Base-by-base conservation (phyloP, 2,797 vertebrate species). In the Lacerta bilineata region DNA sequence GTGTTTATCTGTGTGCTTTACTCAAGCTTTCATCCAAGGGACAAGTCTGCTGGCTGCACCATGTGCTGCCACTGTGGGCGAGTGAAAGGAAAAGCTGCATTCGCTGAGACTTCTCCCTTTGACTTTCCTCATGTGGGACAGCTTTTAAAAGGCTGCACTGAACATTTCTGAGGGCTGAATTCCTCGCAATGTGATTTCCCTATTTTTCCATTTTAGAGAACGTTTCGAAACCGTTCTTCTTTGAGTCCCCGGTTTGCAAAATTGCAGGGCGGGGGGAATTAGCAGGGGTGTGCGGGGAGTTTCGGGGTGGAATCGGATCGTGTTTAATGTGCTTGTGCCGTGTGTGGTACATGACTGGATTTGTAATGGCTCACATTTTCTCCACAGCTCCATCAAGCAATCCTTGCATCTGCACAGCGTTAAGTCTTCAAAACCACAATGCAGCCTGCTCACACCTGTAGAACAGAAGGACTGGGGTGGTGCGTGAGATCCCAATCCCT, bases 231-330 rank as follows among this genome's bases (percentile, higher is more conserved):
- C 18, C 5, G 5, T 7, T 3, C 10, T 43, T 25, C 27, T 69
- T 41, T 61, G 33, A 10, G 15, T 18, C 33, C 6, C 10, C 17
- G 23, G n/a, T 41, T 59, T 50, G 39, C 50, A 46, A 69, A 41
- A 1, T 15, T 3, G n/a, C 1, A 11, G 11, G 50, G 50, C n/a
- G 9, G 50, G 50, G 50, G 13, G 50, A 13, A 3, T 50, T 50
- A 50, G 1, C 3, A 55, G 5, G 27, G 4, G 20, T 11, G 29
- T 13, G 2, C 15, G 0, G 5, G 69, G 27, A 7, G 8, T 36
- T 33, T 33, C 9, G 10, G 13, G 7, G 43, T 55, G 50, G 50
- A 55, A 55, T 17, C 17, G 23, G 43, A 10, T 20, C n/a, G 11
- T 20, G 43, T 83, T 69, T 71, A 83, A 25, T n/a, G 29, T 10